These are phyloP conservation scores for Agrenia bidenticulata DNA, from an alignment of 2,888 invertebrate species.

Conservation along the genomic window DNA sequence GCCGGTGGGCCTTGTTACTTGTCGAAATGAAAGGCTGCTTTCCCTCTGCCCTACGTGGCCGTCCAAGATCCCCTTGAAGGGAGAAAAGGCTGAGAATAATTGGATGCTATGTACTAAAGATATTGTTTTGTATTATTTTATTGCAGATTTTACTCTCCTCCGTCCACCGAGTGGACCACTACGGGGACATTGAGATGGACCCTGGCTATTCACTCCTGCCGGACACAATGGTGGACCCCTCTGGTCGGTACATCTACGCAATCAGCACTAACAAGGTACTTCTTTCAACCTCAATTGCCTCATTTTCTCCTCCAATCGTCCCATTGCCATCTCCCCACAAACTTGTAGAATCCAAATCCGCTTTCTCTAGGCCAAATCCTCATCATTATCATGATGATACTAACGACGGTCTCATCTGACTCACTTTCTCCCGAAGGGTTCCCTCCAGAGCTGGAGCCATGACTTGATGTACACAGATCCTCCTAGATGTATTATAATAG, in stretches of 20 bases:
- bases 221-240: constrained; percentile 81
- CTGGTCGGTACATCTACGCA: constrained; percentile 80
- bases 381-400: constrained; percentile 4
- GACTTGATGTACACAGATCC: too few species aligned
- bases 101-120: too few species aligned
- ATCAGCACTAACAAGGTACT: constrained; percentile 72
- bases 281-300: constrained; percentile 20
- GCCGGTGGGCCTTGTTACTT: too few species aligned
- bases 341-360: background rate
- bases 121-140: too few species aligned
- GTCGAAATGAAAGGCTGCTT: too few species aligned
- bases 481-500: too few species aligned
- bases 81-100: too few species aligned
- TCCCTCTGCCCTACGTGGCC: too few species aligned
- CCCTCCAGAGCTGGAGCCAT: too few species aligned
- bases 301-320: constrained; percentile 21
- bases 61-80: too few species aligned
- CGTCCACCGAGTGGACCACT: constrained; percentile 71
- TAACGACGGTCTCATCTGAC: too few species aligned
- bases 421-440: too few species aligned
- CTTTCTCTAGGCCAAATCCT: constrained; percentile 9
- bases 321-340: constrained; percentile 26
- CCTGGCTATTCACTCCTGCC: constrained; percentile 76
- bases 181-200: constrained; percentile 82
- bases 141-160: constrained; percentile 69